Evolutionary conservation across 37 sponge, comb jelly and placozoan genomes (phyloP).

Genomic region (Tethya wilhelma): DNA sequence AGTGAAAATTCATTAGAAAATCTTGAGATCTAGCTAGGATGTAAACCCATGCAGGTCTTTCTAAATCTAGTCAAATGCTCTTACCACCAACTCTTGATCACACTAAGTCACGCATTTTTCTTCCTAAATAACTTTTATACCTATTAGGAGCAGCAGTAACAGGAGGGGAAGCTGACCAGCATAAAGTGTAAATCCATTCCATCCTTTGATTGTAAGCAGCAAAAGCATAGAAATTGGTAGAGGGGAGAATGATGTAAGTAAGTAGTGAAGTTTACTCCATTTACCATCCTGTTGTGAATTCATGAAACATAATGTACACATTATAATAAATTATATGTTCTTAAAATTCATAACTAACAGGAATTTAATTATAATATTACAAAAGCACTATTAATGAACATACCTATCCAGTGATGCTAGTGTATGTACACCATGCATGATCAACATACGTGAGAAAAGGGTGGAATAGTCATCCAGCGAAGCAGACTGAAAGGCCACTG

Average conservation of each 20-base stretch:
- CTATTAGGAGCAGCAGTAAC: constrained; percentile 56
- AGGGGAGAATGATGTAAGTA: constrained; percentile 72
- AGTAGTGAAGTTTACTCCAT: constrained; percentile 70
- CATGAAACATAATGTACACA: not conserved
- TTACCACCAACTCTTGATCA: no score
- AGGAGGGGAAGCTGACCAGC: constrained; percentile 63
- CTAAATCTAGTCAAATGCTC: no score
- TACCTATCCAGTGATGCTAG: no score
- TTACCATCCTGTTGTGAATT: constrained; percentile 59
- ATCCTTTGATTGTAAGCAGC: constrained; percentile 66
- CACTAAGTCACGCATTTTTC: no score
- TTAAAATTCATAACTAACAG: not conserved
- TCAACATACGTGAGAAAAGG: constrained; percentile 69
- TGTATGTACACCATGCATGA: no score
- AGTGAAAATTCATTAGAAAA: not conserved
- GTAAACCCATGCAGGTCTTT: no score
- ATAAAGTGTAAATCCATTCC: constrained; percentile 66
- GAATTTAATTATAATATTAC: no score
- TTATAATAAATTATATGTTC: not conserved
- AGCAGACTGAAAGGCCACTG: constrained; percentile 87
- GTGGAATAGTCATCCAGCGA: constrained; percentile 86
- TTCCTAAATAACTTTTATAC: no score
- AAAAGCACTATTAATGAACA: not conserved
- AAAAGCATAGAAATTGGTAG: constrained; percentile 63
- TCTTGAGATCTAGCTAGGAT: no score